A percentile compares a stretch with the other conserved stretches of the same genome.
Conservation (phyloP, 2,797 vertebrate species). For the Ciconia nigra region DNA sequence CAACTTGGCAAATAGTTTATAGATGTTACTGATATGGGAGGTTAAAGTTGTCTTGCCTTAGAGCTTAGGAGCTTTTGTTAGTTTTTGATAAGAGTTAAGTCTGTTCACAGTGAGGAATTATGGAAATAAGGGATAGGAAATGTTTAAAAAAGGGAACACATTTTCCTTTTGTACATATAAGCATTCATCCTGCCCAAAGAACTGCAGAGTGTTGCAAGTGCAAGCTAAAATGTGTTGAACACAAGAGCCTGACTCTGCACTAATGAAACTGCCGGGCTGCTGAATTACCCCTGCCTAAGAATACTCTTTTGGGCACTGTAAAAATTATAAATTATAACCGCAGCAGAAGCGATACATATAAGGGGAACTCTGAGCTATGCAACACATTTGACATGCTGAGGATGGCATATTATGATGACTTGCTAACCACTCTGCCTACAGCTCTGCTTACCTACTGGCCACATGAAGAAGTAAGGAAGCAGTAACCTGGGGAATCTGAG, state of each 20-base stretch:
- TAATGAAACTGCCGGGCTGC: constrained; percentile 47
- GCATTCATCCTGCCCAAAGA: constrained; percentile 9
- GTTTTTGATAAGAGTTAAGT: constrained; percentile 29
- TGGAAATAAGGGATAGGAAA: not conserved
- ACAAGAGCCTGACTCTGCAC: constrained; percentile 54
- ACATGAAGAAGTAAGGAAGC: not conserved
- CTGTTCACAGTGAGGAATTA: constrained; percentile 1
- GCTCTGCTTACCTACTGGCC: not conserved
- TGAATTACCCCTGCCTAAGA: constrained; percentile 39
- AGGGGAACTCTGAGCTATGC: not conserved
- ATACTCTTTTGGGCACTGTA: constrained; percentile 41
- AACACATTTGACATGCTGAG: constrained; percentile 27
- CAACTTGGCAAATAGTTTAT: not conserved
- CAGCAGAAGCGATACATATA: not conserved
- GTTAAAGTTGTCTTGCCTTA: not conserved
- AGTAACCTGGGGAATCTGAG: not conserved
- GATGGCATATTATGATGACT: not conserved
- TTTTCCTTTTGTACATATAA: constrained; percentile 8
- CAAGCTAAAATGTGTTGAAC: constrained; percentile 43
- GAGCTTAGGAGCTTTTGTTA: not conserved
- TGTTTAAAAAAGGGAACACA: not conserved
- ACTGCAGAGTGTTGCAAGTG: constrained; percentile 2
- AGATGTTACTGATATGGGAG: not conserved
- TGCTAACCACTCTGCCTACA: not conserved
- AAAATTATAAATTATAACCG: constrained; percentile 56